phyloP scores from a whole-genome alignment of 2,888 invertebrate genomes.

The Brachyptera risi region DNA sequence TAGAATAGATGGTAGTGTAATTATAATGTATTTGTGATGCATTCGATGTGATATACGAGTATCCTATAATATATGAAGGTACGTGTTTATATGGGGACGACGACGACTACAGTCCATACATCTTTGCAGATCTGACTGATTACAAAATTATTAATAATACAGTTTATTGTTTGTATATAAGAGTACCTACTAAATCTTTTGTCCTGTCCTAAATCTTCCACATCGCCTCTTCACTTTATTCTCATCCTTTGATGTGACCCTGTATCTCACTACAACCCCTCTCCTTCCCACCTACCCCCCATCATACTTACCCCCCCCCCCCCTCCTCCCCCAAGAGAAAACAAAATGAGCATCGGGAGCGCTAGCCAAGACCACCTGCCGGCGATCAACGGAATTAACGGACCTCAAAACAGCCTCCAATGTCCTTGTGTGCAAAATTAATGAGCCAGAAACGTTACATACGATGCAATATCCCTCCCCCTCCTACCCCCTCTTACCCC shows the following conservation, averaged over 20 bases:
- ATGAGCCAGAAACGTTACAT: slow-evolving; percentile 29
- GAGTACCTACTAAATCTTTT: no score
- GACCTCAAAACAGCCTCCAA: slow-evolving; percentile 25
- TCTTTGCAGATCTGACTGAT: no score
- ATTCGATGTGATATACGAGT: no score
- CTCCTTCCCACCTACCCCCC: background rate
- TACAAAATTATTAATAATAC: no score
- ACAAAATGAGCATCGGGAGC: slow-evolving; percentile 24
- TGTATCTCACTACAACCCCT: background rate
- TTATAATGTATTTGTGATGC: no score
- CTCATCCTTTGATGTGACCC: background rate
- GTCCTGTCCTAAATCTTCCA: slow-evolving; percentile 3
- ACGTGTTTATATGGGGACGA: no score
- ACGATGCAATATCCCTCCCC: slow-evolving; percentile 14
- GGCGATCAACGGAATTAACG: slow-evolving; percentile 23
- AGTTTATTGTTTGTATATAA: no score
- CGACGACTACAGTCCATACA: no score
- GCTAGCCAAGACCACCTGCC: slow-evolving; percentile 30
- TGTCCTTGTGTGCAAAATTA: slow-evolving; percentile 23
- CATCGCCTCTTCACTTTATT: background rate
- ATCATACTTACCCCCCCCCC: background rate
- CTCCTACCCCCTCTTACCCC: background rate
- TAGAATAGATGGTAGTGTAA: no score
- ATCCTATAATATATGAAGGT: no score
- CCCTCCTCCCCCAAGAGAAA: background rate